These are phyloP conservation scores for Tylochromis polylepis DNA, from an alignment of 2,113 vertebrate genomes.

Conservation along the genomic window DNA sequence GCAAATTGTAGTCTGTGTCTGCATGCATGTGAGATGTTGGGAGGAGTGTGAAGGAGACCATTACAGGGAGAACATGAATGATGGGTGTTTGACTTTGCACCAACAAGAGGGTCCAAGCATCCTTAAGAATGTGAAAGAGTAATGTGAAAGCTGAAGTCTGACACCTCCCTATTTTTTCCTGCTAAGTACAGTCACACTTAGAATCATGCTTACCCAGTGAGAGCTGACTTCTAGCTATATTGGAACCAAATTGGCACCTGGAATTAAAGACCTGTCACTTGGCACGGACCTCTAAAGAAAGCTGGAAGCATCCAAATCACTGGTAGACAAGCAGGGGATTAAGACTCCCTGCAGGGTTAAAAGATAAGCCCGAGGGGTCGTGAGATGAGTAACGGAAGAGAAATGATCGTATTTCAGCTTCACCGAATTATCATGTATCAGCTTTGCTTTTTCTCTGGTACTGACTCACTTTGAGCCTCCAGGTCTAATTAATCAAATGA, in stretches of 20 bases:
- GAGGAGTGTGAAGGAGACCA: background rate
- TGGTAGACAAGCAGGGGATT: background rate
- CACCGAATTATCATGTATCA: background rate
- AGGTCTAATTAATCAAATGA: slow-evolving; percentile 32
- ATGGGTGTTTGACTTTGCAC: background rate
- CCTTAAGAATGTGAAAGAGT: background rate
- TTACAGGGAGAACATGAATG: background rate
- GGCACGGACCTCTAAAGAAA: background rate
- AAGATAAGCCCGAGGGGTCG: background rate
- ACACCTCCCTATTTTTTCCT: background rate
- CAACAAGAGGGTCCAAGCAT: background rate
- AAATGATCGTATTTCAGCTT: background rate
- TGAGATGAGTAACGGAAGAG: background rate
- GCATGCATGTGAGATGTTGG: background rate
- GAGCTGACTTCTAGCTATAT: background rate
- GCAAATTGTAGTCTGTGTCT: background rate
- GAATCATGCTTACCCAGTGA: background rate
- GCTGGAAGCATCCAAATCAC: background rate
- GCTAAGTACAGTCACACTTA: background rate
- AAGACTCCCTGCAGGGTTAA: background rate
- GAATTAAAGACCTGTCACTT: slow-evolving; percentile 6
- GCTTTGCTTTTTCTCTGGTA: background rate
- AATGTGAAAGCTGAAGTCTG: background rate
- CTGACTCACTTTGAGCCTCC: slow-evolving; percentile 16
- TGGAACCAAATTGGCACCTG: slow-evolving; percentile 5